Conservation (phyloP, 2,888 invertebrate genomes). For the Galerucella calmariensis region DNA sequence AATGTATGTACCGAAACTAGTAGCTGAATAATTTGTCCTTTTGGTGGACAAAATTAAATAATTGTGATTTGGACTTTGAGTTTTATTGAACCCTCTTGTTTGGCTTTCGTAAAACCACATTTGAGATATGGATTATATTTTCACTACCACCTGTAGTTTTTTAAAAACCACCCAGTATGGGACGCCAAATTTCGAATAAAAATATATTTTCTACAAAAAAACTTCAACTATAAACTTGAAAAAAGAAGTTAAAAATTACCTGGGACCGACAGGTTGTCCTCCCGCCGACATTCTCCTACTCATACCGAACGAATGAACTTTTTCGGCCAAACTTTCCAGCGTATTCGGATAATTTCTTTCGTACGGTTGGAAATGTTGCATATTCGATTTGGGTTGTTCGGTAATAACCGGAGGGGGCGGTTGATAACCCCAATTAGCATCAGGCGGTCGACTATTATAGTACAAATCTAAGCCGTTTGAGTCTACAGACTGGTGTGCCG, state of each 20-base stretch:
- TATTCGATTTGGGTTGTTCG: slow-evolving; percentile 85
- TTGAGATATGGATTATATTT: no score
- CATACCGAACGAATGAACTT: slow-evolving; percentile 85
- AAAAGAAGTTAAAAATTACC: slow-evolving; percentile 49
- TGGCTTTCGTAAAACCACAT: no score
- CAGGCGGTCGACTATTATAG: slow-evolving; percentile 76
- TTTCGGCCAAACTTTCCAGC: slow-evolving; percentile 90
- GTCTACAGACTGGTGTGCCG: slow-evolving; percentile 66
- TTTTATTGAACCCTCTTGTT: no score
- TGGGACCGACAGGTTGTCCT: slow-evolving; percentile 66
- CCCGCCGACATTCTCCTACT: slow-evolving; percentile 77
- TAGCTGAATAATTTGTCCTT: no score
- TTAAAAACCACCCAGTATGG: no score
- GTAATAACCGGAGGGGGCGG: slow-evolving; percentile 91
- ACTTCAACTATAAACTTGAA: no score
- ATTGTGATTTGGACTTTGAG: no score
- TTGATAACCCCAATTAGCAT: slow-evolving; percentile 75
- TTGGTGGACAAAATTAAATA: no score
- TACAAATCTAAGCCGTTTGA: slow-evolving; percentile 80
- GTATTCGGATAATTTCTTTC: slow-evolving; percentile 89
- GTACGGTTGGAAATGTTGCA: slow-evolving; percentile 88
- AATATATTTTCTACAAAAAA: no score
- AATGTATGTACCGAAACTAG: no score
- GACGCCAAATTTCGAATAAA: no score
- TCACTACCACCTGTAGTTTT: no score